Conservation (phyloP, 1,140 invertebrate species). For the Macrocentrus cingulum region DNA sequence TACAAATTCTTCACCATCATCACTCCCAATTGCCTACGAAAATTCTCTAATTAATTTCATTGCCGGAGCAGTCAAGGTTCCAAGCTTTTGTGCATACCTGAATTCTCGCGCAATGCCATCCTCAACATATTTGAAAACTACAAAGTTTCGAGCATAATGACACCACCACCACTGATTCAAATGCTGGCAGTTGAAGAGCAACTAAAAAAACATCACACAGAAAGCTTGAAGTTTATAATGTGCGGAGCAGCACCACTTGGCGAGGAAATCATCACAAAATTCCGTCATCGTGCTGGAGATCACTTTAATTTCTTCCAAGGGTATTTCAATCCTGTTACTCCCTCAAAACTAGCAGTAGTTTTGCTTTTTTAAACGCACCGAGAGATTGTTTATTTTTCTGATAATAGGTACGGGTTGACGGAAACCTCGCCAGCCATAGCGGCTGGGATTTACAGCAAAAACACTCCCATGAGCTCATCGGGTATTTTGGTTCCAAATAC, state of each 20-base stretch:
- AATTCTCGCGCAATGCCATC: slow-evolving; percentile 67
- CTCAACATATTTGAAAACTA: slow-evolving; percentile 60
- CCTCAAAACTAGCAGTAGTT: slow-evolving; percentile 16
- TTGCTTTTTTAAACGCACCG: no score
- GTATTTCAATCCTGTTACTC: slow-evolving; percentile 35
- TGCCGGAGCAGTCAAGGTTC: slow-evolving; percentile 55
- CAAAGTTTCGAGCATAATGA: slow-evolving; percentile 60
- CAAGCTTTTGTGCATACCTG: slow-evolving; percentile 70
- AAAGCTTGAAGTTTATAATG: slow-evolving; percentile 59
- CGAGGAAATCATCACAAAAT: slow-evolving; percentile 60
- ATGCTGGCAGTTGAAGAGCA: slow-evolving; percentile 69
- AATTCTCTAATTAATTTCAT: not conserved
- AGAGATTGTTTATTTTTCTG: not conserved
- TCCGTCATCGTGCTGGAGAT: slow-evolving; percentile 54
- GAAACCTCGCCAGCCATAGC: slow-evolving; percentile 62
- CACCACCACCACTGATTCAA: slow-evolving; percentile 67
- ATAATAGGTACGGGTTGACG: slow-evolving; percentile 64
- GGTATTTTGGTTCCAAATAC: slow-evolving; percentile 69
- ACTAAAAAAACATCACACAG: slow-evolving; percentile 64
- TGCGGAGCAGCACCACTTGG: slow-evolving; percentile 74
- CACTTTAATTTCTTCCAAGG: slow-evolving; percentile 46
- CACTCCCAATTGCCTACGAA: no score
- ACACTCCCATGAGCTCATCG: slow-evolving; percentile 29
- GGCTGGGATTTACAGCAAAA: slow-evolving; percentile 30
- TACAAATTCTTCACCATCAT: slow-evolving; percentile 21